Percentiles rank a stretch among this genome's conserved stretches.
Evolutionary conservation across 2,113 vertebrate genomes (phyloP).

Genomic region (Sakesphorus luctuosus): DNA sequence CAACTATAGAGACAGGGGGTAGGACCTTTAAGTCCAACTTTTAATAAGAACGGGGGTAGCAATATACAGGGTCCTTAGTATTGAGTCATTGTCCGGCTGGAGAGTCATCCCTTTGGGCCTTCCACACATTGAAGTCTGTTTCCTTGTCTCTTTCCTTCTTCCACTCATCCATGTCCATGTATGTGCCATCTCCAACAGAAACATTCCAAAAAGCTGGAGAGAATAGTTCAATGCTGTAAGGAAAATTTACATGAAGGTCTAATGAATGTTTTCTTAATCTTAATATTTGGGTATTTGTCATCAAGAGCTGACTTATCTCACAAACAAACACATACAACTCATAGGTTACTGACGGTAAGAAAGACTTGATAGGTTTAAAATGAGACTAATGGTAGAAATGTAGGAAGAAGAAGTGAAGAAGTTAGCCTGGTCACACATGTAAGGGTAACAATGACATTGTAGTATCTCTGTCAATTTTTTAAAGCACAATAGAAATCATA

Average conservation of each 20-base stretch:
- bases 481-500: background rate
- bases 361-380: background rate
- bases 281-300: background rate
- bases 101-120: no score
- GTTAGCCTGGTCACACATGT: accelerated
- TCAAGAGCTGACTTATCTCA: background rate
- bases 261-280: background rate
- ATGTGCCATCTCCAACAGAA: no score
- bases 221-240: background rate
- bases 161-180: no score
- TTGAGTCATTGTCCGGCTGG: no score
- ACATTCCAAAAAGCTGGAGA: conserved; percentile 9
- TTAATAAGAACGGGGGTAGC: no score
- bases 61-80: no score
- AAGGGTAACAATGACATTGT: background rate
- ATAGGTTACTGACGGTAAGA: background rate
- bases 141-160: no score
- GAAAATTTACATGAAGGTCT: background rate
- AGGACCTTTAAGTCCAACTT: no score
- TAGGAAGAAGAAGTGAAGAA: background rate
- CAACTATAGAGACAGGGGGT: no score
- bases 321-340: background rate
- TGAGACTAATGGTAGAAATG: background rate
- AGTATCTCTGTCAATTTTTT: background rate
- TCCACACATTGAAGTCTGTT: no score